Evolutionary conservation across 2,113 vertebrate genomes (phyloP), one percentile per base, ranked within the genome.

Genomic region (Scartelaos histophorus): DNA sequence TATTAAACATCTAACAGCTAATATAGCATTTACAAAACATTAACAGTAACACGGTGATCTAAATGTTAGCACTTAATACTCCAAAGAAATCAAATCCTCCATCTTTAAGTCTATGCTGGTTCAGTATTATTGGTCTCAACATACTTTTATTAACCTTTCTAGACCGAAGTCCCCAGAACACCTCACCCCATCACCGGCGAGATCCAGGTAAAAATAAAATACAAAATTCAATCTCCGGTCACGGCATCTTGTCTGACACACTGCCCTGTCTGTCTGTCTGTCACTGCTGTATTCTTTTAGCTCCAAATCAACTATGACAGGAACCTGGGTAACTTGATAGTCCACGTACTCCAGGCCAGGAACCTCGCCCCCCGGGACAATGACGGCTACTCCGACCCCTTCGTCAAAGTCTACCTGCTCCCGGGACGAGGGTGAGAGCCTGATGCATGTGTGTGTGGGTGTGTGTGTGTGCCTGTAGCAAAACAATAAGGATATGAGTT

Each of bases 301-400:
- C 96, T 99, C 88, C 98, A 99, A 94, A 95, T 99, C 92, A 98
- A 95, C 93, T 98, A 98, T 79, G 98, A 99, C 92, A 95, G 95
- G 79, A 95, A 95, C 85, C 94, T 98, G 82, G 98, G 97, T 85
- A 99, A 99, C 90, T 91, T 99, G 66, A 97, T 99, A 83, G 96
- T 99, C 79, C 98, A 99, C 49, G 95, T 99, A 72, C 95, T 99
- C 80, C 98, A 99, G 94, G 97, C 98, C 79, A 96, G 97, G 92
- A 98, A 97, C 88, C 93, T 99, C 62, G 95, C 94, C 74, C 95
- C 93, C 29, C 92, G 97, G 84, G 97, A 99, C 89, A 97, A 97
- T 90, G 98, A 99, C 5, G 94, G 97, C 71, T 99, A 98, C 90
- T 98, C 98, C 0, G 98, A 99, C 72, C 98, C 98, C 11, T 99